A percentile compares a stretch with the other conserved stretches of the same genome.
These are phyloP conservation scores for Pseudomyrmex flavicornis DNA, from an alignment of 1,140 invertebrate species.

Conservation along the genomic window DNA sequence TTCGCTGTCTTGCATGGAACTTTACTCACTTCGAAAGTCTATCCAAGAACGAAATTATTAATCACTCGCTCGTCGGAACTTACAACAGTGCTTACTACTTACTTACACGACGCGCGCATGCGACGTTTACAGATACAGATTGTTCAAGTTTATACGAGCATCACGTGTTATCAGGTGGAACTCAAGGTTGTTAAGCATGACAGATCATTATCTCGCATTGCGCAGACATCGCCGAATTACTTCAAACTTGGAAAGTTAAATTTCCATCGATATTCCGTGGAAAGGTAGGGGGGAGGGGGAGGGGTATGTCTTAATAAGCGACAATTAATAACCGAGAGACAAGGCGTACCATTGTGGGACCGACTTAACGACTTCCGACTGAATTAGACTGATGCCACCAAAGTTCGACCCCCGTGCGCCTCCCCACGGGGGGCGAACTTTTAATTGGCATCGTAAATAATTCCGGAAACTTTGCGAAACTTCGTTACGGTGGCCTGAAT, in stretches of 20 bases:
- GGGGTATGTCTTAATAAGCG: conserved; percentile 67
- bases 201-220: conserved; percentile 51
- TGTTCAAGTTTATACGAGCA: conserved; percentile 13
- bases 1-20: conserved; percentile 7
- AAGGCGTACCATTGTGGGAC: conserved; percentile 55
- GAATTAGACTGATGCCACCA: conserved; percentile 66
- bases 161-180: conserved; percentile 34
- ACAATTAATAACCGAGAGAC: conserved; percentile 71
- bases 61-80: conserved; percentile 25
- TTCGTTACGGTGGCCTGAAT: conserved; percentile 79
- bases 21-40: conserved; percentile 3
- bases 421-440: conserved; percentile 75
- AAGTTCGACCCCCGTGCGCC: conserved; percentile 55
- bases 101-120: conserved; percentile 26
- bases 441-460: conserved; percentile 85
- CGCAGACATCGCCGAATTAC: conserved; percentile 38
- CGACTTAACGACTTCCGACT: conserved; percentile 78
- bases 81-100: conserved; percentile 15
- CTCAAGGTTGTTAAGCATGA: conserved; percentile 55
- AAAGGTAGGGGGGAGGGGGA: too few species aligned
- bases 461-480: conserved; percentile 82
- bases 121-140: conserved; percentile 42
- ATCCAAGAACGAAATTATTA: conserved; percentile 26
- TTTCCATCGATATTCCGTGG: conserved; percentile 52
- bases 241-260: conserved; percentile 53